These are phyloP conservation scores for Leucophenga maculata DNA, from an alignment of 2,888 invertebrate genomes.

Conservation along the genomic window DNA sequence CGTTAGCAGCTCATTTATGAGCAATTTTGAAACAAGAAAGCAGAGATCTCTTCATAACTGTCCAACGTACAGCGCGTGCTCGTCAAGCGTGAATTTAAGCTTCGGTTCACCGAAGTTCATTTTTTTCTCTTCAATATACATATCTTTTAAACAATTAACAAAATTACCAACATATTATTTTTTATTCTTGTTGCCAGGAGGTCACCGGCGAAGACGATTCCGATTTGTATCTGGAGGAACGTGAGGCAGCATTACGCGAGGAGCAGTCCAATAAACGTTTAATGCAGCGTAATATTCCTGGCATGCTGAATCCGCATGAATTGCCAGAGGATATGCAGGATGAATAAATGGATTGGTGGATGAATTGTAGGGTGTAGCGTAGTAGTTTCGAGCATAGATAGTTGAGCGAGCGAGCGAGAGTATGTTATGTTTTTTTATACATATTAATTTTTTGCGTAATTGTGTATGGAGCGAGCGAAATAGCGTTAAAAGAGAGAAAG, in stretches of 20 bases:
- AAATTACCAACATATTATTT: not conserved
- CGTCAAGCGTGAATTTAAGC: too few species aligned
- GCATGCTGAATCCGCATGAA: constrained; percentile 96
- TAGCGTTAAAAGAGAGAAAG: constrained; percentile 12
- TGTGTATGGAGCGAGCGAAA: constrained; percentile 5
- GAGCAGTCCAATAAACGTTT: constrained; percentile 96
- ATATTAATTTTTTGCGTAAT: too few species aligned
- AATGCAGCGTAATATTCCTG: constrained; percentile 94
- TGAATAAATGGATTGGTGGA: constrained; percentile 69
- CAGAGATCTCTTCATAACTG: too few species aligned
- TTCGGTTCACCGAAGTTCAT: too few species aligned
- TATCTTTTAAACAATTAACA: too few species aligned
- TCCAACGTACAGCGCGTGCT: too few species aligned
- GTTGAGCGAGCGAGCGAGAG: constrained; percentile 1
- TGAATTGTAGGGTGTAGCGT: not conserved
- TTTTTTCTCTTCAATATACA: too few species aligned
- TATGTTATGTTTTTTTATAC: constrained; percentile 6
- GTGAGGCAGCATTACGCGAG: constrained; percentile 88
- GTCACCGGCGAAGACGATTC: constrained; percentile 98
- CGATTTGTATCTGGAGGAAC: constrained; percentile 97
- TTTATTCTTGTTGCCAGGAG: constrained; percentile 80
- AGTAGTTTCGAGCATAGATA: not conserved
- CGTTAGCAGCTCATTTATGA: too few species aligned
- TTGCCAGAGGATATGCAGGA: constrained; percentile 97
- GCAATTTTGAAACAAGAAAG: too few species aligned